Base-by-base conservation (phyloP, 2,888 invertebrate genomes). In the Drosophila cyrtoloma region DNA sequence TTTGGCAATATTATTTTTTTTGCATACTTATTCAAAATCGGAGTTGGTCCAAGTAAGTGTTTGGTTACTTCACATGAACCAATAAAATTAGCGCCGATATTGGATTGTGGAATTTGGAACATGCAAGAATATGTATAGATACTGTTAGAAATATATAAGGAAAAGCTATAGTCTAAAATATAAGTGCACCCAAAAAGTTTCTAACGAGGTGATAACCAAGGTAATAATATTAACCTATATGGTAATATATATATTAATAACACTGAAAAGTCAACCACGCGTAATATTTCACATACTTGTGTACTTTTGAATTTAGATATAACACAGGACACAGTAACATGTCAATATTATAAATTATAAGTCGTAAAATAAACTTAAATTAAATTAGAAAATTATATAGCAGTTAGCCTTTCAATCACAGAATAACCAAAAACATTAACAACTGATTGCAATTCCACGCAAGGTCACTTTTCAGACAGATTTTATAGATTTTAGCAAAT, bases 1-100 rank as follows among this genome's bases (percentile, higher is more conserved):
- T 77, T 68, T 66, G 56, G 72, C 68, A 81, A 65, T 65, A 51
- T 74, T 74, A 77, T 81, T 81, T 77, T 81, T 81, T 78, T 70
- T 62, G 56, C 67, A 65, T 77, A 69, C 79, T 69, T 66, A 66
- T 69, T 81, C 62, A 56, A 81, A 79, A 69, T 77, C 53, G 55
- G 51, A 72, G 61, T 68, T 57, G 62, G 50, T 63, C 52, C 58
- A 65, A 47, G 37, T 64, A 37, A 30, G 53, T 63, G 50, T 50
- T 70, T 39, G 22, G 56, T 47, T 52, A 50, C 58, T 52, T 52
- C 35, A 53, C 35, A 52, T 71, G 32, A 42, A 71, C 51, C 50
- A 60, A 9, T 3, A 10, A 26, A 44, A 35, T 7, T 26, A 59
- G 51, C 69, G 71, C 1, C 69, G 69, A 42, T 37, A 32, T 71